Conservation (phyloP, 2,797 vertebrate species). For the Pipistrellus pipistrellus region DNA sequence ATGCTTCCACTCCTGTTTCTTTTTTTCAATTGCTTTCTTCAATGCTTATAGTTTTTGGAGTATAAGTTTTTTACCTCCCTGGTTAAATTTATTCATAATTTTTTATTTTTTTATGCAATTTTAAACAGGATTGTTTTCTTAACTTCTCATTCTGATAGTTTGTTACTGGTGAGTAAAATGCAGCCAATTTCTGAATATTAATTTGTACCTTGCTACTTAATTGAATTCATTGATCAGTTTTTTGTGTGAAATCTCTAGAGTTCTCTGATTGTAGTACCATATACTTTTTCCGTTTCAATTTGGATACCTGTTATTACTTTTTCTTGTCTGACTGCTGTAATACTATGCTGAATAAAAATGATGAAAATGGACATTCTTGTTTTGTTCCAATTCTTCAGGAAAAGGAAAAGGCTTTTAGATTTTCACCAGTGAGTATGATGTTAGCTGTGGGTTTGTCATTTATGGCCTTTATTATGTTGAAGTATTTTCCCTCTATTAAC, state of each 20-base stretch:
- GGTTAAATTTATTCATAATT: not conserved
- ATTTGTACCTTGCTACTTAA: not conserved
- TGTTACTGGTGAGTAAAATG: not conserved
- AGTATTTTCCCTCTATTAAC: not conserved
- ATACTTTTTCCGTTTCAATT: not conserved
- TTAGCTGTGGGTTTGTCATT: not conserved
- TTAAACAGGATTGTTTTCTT: not conserved
- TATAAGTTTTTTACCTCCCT: not conserved
- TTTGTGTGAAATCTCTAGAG: not conserved
- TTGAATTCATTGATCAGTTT: not conserved
- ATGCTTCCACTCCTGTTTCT: not conserved
- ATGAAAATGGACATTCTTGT: not conserved
- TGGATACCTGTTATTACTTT: not conserved
- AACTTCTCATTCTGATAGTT: not conserved
- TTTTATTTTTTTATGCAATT: not conserved
- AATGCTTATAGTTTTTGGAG: not conserved
- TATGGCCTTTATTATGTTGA: not conserved
- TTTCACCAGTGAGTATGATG: not conserved
- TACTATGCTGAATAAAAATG: not conserved
- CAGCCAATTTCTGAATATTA: not conserved
- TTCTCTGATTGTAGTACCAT: not conserved
- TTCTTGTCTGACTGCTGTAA: not conserved
- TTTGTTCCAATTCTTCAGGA: not conserved
- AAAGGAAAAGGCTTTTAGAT: not conserved
- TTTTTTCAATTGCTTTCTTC: not conserved